These are phyloP conservation scores for Dinoponera quadriceps DNA, from an alignment of 1,140 invertebrate species.

Conservation along the genomic window DNA sequence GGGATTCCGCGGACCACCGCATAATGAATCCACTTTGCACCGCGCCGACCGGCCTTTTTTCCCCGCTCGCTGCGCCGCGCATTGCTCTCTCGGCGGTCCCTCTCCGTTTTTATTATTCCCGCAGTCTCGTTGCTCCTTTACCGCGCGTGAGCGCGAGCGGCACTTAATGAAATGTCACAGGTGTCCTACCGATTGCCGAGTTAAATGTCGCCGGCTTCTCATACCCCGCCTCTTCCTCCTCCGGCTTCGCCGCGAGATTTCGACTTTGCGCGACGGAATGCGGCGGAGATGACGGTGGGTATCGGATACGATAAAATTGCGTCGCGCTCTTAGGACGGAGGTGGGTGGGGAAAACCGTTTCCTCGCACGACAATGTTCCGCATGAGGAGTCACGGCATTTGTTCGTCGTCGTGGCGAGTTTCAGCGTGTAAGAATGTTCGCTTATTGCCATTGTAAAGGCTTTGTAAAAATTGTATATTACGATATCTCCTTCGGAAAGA, in stretches of 20 bases:
- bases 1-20: slow-evolving; percentile 74
- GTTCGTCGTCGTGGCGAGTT: neutral
- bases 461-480: slow-evolving; percentile 3
- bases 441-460: neutral
- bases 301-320: slow-evolving; percentile 27
- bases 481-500: slow-evolving; percentile 4
- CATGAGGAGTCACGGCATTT: neutral
- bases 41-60: slow-evolving; percentile 49
- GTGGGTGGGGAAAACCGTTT: slow-evolving; percentile 25
- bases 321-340: neutral
- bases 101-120: slow-evolving; percentile 39
- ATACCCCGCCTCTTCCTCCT: slow-evolving; percentile 76
- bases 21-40: slow-evolving; percentile 83
- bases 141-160: slow-evolving; percentile 67
- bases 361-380: slow-evolving; percentile 12
- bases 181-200: slow-evolving; percentile 83
- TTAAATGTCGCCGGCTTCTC: slow-evolving; percentile 83
- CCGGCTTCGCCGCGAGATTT: slow-evolving; percentile 54
- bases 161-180: slow-evolving; percentile 85
- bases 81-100: slow-evolving; percentile 13
- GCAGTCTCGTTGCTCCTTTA: slow-evolving; percentile 18
- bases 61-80: slow-evolving; percentile 33
- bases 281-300: slow-evolving; percentile 61
- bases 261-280: slow-evolving; percentile 72
- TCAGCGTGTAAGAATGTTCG: neutral